phyloP scores from a whole-genome alignment of 2,797 vertebrate species.

The Ptychadena robeensis region DNA sequence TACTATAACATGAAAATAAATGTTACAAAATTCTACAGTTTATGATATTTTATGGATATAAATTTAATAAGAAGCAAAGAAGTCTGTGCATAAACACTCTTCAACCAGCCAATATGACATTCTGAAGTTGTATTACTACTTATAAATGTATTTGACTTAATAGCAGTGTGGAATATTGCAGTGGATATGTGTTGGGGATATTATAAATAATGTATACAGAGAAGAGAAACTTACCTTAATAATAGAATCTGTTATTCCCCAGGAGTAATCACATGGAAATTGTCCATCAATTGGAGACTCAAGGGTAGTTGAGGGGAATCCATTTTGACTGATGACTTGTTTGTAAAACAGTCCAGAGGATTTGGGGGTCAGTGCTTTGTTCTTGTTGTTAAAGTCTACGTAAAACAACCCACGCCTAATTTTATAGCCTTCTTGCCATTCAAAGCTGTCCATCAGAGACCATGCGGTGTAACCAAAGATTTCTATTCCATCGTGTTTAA shows the following conservation, averaged over 20 bases:
- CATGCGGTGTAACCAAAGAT: slow-evolving; percentile 92
- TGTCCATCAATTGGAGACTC: slow-evolving; percentile 70
- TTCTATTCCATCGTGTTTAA: slow-evolving; percentile 80
- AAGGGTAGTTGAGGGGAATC: slow-evolving; percentile 78
- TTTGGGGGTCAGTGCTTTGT: slow-evolving; percentile 84
- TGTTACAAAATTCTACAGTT: no score
- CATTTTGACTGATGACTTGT: slow-evolving; percentile 82
- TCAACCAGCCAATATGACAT: no score
- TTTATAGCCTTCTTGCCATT: slow-evolving; percentile 88
- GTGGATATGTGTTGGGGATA: not conserved
- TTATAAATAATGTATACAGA: not conserved
- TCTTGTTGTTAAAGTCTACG: slow-evolving; percentile 81
- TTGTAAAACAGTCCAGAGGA: slow-evolving; percentile 89
- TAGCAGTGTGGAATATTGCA: not conserved
- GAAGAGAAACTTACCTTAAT: slow-evolving; percentile 81
- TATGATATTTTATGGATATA: no score
- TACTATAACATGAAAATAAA: no score
- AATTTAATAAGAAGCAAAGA: no score
- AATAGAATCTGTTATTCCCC: slow-evolving; percentile 89
- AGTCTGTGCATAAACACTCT: no score
- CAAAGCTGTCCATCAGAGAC: slow-evolving; percentile 94
- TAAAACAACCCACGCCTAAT: slow-evolving; percentile 89
- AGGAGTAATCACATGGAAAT: slow-evolving; percentile 92
- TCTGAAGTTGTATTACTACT: no score
- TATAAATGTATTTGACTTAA: no score